Evolutionary conservation across 2,797 vertebrate genomes (phyloP).

Genomic region (Prunella strophiata): DNA sequence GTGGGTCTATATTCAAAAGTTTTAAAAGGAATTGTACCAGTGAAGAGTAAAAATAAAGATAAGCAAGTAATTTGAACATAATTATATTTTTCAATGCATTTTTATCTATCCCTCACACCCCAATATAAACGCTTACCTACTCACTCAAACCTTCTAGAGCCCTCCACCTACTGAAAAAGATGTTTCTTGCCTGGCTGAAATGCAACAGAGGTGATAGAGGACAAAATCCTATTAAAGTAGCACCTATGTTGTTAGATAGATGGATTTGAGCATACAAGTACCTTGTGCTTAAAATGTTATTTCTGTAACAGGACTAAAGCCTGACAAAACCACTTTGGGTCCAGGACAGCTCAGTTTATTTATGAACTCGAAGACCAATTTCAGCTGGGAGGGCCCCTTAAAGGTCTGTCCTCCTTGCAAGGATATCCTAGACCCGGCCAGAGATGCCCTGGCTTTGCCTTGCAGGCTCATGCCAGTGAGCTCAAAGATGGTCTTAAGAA

Average conservation of each 20-base stretch:
- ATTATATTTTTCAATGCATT: neutral
- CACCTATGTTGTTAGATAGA: neutral
- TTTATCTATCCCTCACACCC: neutral
- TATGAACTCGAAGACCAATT: neutral
- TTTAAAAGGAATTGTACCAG: neutral
- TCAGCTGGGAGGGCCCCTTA: neutral
- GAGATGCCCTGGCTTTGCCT: neutral
- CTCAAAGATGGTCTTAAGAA: neutral
- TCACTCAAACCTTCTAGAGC: neutral
- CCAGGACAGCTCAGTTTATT: neutral
- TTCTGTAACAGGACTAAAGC: neutral
- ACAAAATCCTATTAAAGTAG: neutral
- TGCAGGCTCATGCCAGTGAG: neutral
- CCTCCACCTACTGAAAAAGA: neutral
- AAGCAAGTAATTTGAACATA: neutral
- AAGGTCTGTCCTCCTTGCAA: neutral
- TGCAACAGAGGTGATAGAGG: neutral
- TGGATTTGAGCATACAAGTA: neutral
- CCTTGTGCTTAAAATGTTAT: neutral
- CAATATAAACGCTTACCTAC: neutral
- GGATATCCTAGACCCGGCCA: rapidly evolving
- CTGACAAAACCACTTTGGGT: neutral
- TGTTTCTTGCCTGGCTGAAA: neutral
- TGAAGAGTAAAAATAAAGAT: neutral
- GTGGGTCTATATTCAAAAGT: neutral